Evolutionary conservation across 2,113 vertebrate genomes (phyloP), one percentile per base, ranked within the genome.

Genomic region (Hippocampus mohnikei): DNA sequence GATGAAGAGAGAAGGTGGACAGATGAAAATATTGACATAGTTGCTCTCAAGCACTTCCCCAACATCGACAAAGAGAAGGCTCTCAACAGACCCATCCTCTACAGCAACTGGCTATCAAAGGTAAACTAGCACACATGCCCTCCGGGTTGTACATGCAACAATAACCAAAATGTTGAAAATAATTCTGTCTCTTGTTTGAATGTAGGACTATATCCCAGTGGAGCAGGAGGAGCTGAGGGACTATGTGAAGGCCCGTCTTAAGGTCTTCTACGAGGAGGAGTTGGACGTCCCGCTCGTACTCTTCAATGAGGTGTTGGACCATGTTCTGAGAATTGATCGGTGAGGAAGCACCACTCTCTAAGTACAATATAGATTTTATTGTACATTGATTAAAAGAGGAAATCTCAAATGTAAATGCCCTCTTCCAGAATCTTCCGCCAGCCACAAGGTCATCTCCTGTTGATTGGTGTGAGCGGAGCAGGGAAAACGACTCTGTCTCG

Each of bases 61-160:
- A 99, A 99, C 87, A 95, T 99, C 16, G 96, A 99, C 86, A 95
- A 95, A 69, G 96, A 98, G 65, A 98, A 95, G 69, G 97, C 90
- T 50, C 92, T 98, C 83, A 95, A 89, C 90, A 93, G 96, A 63
- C 97, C 97, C 33, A 98, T 99, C 84, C 90, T 99, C 2, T 99
- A 98, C 89, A 99, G 97, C 90, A 99, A 99, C 93, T 99, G 97
- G 97, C 87, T 99, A 27, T 99, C 97, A 0, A 99, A 99, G 95
- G 97, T 95, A 75, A 82, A 70, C 50, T 20, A 3, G 18, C 37
- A 9, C 4, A 12, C 1, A n/a, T 5, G 4, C 10, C 10, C 20
- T 37, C 37, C 27, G 1, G 23, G 1, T 16, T 44, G 12, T 41
- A 3, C 4, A 20, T 25, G 40, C 9, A 33, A 46, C 13, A 65